Evolutionary conservation across 2,888 invertebrate genomes (phyloP), one percentile per base, ranked within the genome.

Genomic region (Serripes groenlandicus): DNA sequence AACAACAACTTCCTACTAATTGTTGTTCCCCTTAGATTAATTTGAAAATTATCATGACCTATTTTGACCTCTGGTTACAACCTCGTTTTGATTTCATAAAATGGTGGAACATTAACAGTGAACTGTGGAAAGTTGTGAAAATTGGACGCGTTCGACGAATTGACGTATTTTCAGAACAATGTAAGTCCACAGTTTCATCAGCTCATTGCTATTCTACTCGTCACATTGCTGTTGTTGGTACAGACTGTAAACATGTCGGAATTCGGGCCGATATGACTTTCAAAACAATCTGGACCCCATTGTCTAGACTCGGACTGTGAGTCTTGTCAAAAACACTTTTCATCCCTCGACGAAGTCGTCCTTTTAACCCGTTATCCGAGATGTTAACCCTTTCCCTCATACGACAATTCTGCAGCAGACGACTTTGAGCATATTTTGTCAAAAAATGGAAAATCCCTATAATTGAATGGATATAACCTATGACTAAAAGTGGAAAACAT

Each of bases 91-190:
- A 30, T 15, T 28, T 28, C 1, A 5, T 30, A 60, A 60, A 60
- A 60, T 60, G 60, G 60, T 60, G 60, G 60, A 60, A 23, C 26
- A 28, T 15, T 60, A 60, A 60, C 60, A 18, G 60, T 60, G 60
- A 28, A 60, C n/a, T 18, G 28, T 18, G 30, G 18, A 15, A 60
- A 1, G 4, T 15, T 1, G 3, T 30, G 30, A 60, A 28, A 28
- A 9, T 23, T 7, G 5, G 30, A 15, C 30, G 60, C 7, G 15
- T 28, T 15, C 18, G 21, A 21, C 49, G 21, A 1, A 21, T 49
- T 3, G 21, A 49, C 5, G 11, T 3, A 11, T 60, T 28, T 30
- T 30, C 60, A 60, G 30, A 30, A 28, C 15, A 60, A 26, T 60
- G 30, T 60, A 28, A 15, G 30, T 28, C 9, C 26, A 60, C 11